phyloP scores from a whole-genome alignment of 2,113 vertebrate species.

The Stegostoma tigrinum region DNA sequence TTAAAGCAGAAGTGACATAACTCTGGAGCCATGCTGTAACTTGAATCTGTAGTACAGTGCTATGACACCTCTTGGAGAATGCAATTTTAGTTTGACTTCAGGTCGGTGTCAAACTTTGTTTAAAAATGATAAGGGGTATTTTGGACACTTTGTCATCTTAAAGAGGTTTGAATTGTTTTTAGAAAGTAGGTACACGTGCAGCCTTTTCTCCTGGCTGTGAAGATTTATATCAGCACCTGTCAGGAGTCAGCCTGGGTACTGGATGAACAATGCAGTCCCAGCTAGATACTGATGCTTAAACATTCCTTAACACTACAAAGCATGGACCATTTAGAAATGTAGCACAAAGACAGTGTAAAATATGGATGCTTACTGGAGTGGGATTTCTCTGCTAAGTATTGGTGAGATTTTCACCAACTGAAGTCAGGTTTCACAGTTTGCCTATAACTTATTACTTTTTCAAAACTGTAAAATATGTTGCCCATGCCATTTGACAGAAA shows the following conservation, averaged over 20 bases:
- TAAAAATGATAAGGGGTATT: neutral
- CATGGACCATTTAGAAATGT: no score
- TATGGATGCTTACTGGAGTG: no score
- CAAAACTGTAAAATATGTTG: no score
- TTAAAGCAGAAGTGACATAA: neutral
- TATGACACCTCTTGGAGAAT: neutral
- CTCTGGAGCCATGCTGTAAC: neutral
- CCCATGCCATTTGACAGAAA: no score
- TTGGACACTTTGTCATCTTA: neutral
- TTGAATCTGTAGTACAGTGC: neutral
- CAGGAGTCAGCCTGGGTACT: neutral
- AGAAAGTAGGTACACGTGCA: neutral
- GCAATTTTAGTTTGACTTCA: neutral
- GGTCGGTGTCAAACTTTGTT: neutral
- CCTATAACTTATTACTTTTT: no score
- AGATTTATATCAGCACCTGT: neutral
- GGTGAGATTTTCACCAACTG: no score
- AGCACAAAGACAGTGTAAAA: no score
- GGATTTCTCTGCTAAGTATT: no score
- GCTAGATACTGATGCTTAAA: no score
- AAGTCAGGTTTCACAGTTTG: no score
- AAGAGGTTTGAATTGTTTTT: neutral
- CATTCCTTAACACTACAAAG: no score
- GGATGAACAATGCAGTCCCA: neutral
- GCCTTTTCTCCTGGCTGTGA: neutral